Evolutionary conservation across 2,113 vertebrate species (phyloP), one percentile per base, ranked within the genome.

Genomic region (Tor tambroides): DNA sequence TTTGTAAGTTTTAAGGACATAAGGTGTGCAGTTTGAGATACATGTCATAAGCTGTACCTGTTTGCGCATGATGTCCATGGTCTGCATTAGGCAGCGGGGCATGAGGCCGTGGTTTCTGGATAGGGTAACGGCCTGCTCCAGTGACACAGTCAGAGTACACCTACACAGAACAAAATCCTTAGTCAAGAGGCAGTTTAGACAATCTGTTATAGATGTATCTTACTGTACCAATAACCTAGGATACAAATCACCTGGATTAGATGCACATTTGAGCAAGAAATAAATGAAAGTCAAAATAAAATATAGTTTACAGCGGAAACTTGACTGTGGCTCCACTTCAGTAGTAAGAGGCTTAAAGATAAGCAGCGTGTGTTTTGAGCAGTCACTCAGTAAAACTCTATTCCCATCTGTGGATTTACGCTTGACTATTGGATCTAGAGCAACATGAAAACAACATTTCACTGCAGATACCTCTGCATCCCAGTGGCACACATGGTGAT

Each of bases 21-120:
- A 11, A 41, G 69, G 32, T 38, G 32, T 2, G 21, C 69, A 41
- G 32, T 41, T 72, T 38, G 4, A n/a, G 23, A 17, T 28, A 19
- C 14, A 3, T 46, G 35, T 81, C 5, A 23, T 75, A 49, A 49
- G 8, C 4, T 46, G 30, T 54, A 99, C 98, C 94, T 99, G 98
- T 94, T 99, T 99, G 11, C 98, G 94, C 98, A 99, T 99, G 88
- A 99, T 97, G 92, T 99, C 98, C 83, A 97, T 97, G 21, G 98
- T 97, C 90, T 99, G 98, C 98, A 99, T 99, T 92, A 98, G 96
- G 43, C 98, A 99, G 87, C 96, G 98, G 6, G 98, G 98, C 86
- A 97, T 90, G 63, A 99, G 96, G 0, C 98, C 96, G 0, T 99
- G 98, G 92, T 98, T 99, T 83, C 98, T 95, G 0, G 97, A 96